Evolutionary conservation across 2,797 vertebrate species (phyloP).

Genomic region (Scolopax rusticola): DNA sequence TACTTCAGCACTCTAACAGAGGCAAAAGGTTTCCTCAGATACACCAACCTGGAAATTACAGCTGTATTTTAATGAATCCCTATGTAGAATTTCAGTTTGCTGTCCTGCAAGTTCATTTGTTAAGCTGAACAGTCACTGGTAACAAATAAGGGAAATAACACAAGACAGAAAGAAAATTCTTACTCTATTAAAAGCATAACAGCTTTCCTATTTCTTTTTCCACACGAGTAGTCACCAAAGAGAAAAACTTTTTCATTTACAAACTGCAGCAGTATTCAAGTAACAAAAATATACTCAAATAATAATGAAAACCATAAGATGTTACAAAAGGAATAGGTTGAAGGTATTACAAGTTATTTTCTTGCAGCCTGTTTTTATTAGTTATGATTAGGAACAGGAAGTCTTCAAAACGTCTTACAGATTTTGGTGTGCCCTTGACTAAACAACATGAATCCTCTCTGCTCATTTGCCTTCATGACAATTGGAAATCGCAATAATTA

Average conservation of each 20-base stretch:
- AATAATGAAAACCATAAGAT: neutral
- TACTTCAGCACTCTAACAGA: neutral
- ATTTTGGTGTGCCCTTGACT: conserved; percentile 34
- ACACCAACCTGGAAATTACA: neutral
- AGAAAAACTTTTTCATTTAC: neutral
- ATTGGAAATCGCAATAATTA: conserved; percentile 33
- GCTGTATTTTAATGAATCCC: neutral
- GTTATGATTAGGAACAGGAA: neutral
- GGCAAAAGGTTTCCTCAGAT: neutral
- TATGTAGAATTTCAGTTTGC: neutral
- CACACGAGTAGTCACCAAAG: neutral
- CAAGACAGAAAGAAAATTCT: neutral
- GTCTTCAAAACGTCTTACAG: neutral
- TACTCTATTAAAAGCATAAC: neutral
- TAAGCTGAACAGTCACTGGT: neutral
- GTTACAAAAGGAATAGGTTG: neutral
- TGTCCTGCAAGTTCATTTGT: neutral
- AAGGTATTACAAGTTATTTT: neutral
- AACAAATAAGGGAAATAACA: neutral
- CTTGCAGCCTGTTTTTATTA: neutral
- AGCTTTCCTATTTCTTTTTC: neutral
- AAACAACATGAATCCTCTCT: neutral
- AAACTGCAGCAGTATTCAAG: neutral
- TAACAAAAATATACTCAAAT: neutral
- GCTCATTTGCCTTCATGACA: neutral